A percentile compares a stretch with the other conserved stretches of the same genome.
phyloP scores from a whole-genome alignment of 1,140 invertebrate genomes.

The Drosophila kurseongensis region DNA sequence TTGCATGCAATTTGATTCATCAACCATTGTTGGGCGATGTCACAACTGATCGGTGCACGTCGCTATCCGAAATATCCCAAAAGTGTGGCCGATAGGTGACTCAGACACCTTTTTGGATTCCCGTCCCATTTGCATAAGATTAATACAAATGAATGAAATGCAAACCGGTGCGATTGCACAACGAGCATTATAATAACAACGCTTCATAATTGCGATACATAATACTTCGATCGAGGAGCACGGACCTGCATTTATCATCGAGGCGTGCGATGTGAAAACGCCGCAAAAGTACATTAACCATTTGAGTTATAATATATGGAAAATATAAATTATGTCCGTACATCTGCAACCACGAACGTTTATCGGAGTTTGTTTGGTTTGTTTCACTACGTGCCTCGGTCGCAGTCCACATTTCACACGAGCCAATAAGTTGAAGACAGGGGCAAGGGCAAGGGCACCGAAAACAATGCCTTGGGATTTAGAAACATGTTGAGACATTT shows the following conservation, averaged over 20 bases:
- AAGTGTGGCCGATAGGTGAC: slow-evolving; percentile 32
- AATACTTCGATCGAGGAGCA: slow-evolving; percentile 18
- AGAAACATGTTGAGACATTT: slow-evolving; percentile 3
- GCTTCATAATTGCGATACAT: slow-evolving; percentile 33
- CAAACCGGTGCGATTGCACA: slow-evolving; percentile 17
- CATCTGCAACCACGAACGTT: slow-evolving; percentile 27
- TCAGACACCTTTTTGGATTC: slow-evolving; percentile 27
- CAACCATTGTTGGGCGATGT: slow-evolving; percentile 7
- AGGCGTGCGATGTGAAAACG: slow-evolving; percentile 33
- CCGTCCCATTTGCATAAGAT: slow-evolving; percentile 43
- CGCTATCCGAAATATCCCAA: slow-evolving; percentile 23
- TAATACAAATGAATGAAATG: slow-evolving; percentile 31
- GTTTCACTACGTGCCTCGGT: slow-evolving; percentile 59
- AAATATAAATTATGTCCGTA: slow-evolving; percentile 27
- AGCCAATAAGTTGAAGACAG: slow-evolving; percentile 33
- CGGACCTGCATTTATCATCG: slow-evolving; percentile 37
- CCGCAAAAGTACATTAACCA: slow-evolving; percentile 31
- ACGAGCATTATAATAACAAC: slow-evolving; percentile 42
- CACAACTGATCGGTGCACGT: slow-evolving; percentile 25
- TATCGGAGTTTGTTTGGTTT: slow-evolving; percentile 39
- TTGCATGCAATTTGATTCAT: not conserved
- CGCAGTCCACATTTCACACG: slow-evolving; percentile 73
- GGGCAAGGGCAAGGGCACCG: slow-evolving; percentile 24
- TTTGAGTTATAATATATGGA: slow-evolving; percentile 41
- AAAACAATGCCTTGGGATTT: slow-evolving; percentile 7